Base-by-base conservation (phyloP, 2,888 invertebrate genomes). In the Chaitophorus viminalis region DNA sequence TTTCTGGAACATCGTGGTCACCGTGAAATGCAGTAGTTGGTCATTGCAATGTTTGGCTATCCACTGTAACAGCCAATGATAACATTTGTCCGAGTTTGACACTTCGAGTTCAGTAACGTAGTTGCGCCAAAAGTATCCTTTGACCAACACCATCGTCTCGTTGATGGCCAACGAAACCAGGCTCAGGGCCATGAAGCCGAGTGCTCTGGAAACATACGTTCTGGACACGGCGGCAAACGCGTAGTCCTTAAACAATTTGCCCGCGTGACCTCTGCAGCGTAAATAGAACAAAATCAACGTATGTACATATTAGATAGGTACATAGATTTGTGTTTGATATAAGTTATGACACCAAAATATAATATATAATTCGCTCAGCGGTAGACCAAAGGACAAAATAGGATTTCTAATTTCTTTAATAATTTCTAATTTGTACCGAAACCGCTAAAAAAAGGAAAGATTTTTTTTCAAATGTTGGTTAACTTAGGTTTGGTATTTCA, bases 41-140 rank as follows among this genome's bases (percentile, higher is more conserved):
- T 83, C n/a, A n/a, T 83, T 60, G 39, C 60, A 60, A 25, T 83
- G 39, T 14, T 29, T 92, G 0, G 98, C 97, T 90, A 99, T 97
- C 99, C 99, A 99, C 89, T 98, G 96, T 70, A 99, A 92, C 25
- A 99, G 92, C 99, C 99, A 99, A 90, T 97, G 96, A 91, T 98
- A 99, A 74, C 98, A 98, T 92, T 98, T 98, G 91, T 99, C 99
- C 87, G 96, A 93, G 91, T 98, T 98, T 0, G 98, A 97, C 8
- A 99, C 98, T 92, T 99, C 99, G 76, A 99, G 92, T 1, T 98
- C 98, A 90, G 98, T 97, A 96, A 98, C 96, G 91, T 95, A 96
- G 92, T 98, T 96, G 87, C 99, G 93, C 85, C 98, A 94, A 91
- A 36, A 90, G 89, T 83, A 83, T 52, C 14, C 60, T 18, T 83